Evolutionary conservation across 1,140 invertebrate species (phyloP).

Genomic region (Psix sp.): DNA sequence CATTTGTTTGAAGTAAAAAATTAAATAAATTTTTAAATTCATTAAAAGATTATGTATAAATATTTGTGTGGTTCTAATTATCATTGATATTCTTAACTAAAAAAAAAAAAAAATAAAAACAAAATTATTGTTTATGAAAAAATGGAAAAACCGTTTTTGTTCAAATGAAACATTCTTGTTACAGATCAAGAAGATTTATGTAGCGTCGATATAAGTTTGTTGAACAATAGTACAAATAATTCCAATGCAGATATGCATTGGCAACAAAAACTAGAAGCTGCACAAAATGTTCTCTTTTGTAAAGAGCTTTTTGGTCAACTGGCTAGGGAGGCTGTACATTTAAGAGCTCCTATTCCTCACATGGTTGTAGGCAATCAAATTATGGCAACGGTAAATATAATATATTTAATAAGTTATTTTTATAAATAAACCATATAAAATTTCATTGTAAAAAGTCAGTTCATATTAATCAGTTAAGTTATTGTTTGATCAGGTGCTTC

Average conservation of each 20-base stretch:
- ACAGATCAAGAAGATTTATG: constrained; percentile 90
- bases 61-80: too few species aligned
- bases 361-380: constrained; percentile 98
- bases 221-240: constrained; percentile 83
- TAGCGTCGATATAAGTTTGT: constrained; percentile 85
- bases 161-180: constrained; percentile 36
- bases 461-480: background rate
- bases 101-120: too few species aligned
- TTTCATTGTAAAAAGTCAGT: constrained; percentile 4
- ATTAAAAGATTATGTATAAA: too few species aligned
- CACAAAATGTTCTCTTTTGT: constrained; percentile 98
- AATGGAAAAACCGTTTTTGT: too few species aligned
- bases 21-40: too few species aligned
- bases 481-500: constrained; percentile 83
- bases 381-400: constrained; percentile 86
- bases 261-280: constrained; percentile 96
- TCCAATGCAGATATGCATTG: constrained; percentile 89
- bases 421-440: background rate
- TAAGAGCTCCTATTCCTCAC: constrained; percentile 94
- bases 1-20: too few species aligned
- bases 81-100: too few species aligned
- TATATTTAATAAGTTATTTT: too few species aligned
- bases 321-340: constrained; percentile 94
- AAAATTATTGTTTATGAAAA: too few species aligned
- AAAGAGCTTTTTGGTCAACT: constrained; percentile 97